Evolutionary conservation across 1,140 invertebrate species (phyloP).

Genomic region (Lamellibrachia luymesi): DNA sequence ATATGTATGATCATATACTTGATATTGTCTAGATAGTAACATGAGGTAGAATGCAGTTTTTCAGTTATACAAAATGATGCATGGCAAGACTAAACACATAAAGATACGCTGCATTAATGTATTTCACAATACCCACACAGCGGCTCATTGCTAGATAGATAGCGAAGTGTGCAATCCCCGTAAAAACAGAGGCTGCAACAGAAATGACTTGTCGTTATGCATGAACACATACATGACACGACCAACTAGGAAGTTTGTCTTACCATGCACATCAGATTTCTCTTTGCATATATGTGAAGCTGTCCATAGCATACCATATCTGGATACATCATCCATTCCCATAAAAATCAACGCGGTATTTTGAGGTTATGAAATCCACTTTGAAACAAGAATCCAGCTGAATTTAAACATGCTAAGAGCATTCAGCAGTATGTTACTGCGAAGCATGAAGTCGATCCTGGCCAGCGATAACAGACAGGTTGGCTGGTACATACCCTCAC

Average conservation of each 20-base stretch:
- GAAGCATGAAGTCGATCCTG: neutral
- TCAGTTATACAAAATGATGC: neutral
- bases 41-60: neutral
- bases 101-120: neutral
- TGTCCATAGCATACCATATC: neutral
- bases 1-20: neutral
- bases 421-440: neutral
- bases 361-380: neutral
- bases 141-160: neutral
- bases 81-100: neutral
- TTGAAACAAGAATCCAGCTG: neutral
- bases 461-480: neutral
- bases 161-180: neutral
- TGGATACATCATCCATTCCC: neutral
- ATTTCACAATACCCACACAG: neutral
- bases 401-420: neutral
- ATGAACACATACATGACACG: neutral
- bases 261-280: neutral
- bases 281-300: neutral
- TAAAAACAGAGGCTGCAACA: neutral
- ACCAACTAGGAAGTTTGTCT: neutral
- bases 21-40: too few species aligned
- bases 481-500: neutral
- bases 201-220: neutral
- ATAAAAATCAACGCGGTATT: too few species aligned